Evolutionary conservation across 53 echinoderm and acorn worm species (phyloP).

Genomic region (Holothuria scabra): DNA sequence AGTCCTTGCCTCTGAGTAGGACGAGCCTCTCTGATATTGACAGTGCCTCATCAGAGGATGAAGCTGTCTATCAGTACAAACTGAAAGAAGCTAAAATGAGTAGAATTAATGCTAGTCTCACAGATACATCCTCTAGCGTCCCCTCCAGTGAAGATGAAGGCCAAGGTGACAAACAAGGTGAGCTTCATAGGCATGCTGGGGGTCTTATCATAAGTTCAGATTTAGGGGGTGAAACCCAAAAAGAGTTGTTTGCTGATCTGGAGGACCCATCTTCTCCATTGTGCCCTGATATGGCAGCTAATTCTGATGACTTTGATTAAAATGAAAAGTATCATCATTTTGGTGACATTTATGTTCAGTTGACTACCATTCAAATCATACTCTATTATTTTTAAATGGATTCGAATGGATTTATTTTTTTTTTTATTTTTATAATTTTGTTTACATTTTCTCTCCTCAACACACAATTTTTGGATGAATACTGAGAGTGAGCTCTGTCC

Average conservation of each 20-base stretch:
- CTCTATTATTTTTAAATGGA: too few species aligned
- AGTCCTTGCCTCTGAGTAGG: conserved; percentile 35
- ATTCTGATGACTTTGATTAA: conserved; percentile 96
- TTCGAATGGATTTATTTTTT: too few species aligned
- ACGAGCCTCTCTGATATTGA: conserved; percentile 64
- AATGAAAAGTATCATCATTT: not conserved
- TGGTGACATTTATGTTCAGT: conserved; percentile 9
- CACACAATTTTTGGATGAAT: too few species aligned
- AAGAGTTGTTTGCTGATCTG: conserved; percentile 84
- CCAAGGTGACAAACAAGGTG: conserved; percentile 65
- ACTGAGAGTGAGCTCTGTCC: too few species aligned
- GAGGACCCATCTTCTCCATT: conserved; percentile 63
- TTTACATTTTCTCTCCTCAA: too few species aligned
- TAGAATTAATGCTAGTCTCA: conserved; percentile 52
- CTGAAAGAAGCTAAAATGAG: conserved; percentile 83
- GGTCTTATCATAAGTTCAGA: conserved; percentile 67
- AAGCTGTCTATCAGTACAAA: conserved; percentile 93
- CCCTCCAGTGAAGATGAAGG: conserved; percentile 51
- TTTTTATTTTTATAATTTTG: too few species aligned
- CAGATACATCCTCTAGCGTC: conserved; percentile 18
- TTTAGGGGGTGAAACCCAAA: conserved; percentile 40
- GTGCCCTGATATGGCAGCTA: conserved; percentile 57
- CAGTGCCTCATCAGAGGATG: conserved; percentile 75
- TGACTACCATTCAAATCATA: not conserved
- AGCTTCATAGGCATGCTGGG: conserved; percentile 90